A percentile compares a stretch with the other conserved stretches of the same genome.
These are phyloP conservation scores for Eolophus roseicapilla DNA, from an alignment of 2,113 vertebrate species.

Conservation along the genomic window DNA sequence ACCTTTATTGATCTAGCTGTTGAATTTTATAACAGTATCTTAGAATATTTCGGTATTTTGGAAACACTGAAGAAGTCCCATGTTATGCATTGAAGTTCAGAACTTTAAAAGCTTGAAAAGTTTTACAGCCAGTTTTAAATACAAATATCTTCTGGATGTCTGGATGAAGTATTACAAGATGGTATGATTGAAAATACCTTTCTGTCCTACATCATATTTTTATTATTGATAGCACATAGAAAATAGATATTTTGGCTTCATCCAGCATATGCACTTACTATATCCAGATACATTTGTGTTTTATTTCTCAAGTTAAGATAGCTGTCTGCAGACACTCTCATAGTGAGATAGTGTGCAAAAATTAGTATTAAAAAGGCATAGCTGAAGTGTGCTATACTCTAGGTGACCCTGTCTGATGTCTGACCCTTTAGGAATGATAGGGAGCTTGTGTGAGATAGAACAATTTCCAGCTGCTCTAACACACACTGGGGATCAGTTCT, in stretches of 20 bases:
- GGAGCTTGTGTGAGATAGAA: neutral
- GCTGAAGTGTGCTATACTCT: rapidly evolving
- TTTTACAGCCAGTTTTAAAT: neutral
- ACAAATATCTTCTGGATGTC: neutral
- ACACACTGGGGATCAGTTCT: neutral
- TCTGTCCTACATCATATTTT: neutral
- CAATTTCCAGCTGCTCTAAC: neutral
- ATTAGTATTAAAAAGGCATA: neutral
- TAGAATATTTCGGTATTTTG: neutral
- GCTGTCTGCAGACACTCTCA: neutral
- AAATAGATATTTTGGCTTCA: neutral
- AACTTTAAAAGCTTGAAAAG: neutral
- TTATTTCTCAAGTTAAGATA: neutral
- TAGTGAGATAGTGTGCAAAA: neutral
- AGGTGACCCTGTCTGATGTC: neutral
- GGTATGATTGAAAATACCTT: neutral
- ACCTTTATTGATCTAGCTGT: neutral
- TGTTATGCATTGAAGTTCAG: neutral
- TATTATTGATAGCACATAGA: neutral
- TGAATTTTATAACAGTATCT: neutral
- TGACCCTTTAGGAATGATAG: neutral
- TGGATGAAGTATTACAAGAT: neutral
- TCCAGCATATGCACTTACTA: neutral
- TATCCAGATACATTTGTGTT: neutral
- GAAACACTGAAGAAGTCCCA: neutral